Conservation (phyloP, 2,113 vertebrate species). For the Dicerorhinus sumatrensis region DNA sequence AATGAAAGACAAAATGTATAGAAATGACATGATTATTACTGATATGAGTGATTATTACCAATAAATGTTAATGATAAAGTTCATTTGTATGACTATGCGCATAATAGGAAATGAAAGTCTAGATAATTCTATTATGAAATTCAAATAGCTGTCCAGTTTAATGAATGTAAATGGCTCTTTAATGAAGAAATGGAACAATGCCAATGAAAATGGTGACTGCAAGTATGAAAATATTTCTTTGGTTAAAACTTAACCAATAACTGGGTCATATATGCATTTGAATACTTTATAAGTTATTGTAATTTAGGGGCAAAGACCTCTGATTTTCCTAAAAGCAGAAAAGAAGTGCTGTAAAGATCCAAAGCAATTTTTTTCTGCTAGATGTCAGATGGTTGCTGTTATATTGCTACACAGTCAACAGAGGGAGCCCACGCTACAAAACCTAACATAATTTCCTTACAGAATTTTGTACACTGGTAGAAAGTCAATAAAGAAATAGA, state of each 20-base stretch:
- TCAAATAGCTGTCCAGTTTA: constrained; percentile 42
- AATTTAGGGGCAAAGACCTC: constrained; percentile 33
- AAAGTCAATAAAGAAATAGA: not conserved
- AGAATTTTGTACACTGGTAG: not conserved
- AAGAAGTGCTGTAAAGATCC: not conserved
- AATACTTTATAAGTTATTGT: constrained; percentile 32
- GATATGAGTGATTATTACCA: not conserved
- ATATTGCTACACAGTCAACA: constrained; percentile 61
- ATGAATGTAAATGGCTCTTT: constrained; percentile 39
- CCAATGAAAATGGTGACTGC: not conserved
- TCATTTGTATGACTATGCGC: constrained; percentile 8
- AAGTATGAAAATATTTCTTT: constrained; percentile 57
- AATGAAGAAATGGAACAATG: constrained; percentile 53
- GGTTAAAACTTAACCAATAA: constrained; percentile 12
- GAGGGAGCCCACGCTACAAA: constrained; percentile 69
- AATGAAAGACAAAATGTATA: constrained; percentile 13
- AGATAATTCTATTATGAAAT: constrained; percentile 49
- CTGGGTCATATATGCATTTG: not conserved
- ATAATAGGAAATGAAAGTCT: constrained; percentile 37
- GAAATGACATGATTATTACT: not conserved
- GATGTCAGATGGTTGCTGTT: not conserved
- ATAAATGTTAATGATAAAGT: constrained; percentile 53
- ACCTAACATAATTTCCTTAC: constrained; percentile 9
- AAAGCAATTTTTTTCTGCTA: not conserved
- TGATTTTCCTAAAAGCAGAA: constrained; percentile 27